phyloP scores from a whole-genome alignment of 2,113 vertebrate species.

The Ptilorrhoa leucosticta region DNA sequence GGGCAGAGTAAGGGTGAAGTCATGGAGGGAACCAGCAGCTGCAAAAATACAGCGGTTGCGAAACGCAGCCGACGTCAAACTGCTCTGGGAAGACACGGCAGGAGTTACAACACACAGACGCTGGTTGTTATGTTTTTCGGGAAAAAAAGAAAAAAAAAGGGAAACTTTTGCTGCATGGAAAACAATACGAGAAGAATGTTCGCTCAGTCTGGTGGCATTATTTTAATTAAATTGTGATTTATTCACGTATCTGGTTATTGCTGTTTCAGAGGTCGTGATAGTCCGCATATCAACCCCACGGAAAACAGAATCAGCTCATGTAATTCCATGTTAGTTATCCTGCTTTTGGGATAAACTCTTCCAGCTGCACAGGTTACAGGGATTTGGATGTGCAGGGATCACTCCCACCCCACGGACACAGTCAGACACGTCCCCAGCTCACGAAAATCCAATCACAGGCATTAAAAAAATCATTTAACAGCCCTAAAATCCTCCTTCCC shows the following conservation, averaged over 20 bases:
- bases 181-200: not conserved
- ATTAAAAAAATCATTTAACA: not conserved
- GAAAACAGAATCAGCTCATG: not conserved
- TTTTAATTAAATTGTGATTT: not conserved
- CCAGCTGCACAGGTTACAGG: not conserved
- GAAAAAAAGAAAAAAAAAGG: accelerated
- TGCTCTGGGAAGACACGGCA: not conserved
- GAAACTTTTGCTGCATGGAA: not conserved
- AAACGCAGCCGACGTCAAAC: not conserved
- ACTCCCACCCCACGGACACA: not conserved
- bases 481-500: not conserved
- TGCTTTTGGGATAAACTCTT: not conserved
- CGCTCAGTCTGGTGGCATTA: not conserved
- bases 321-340: not conserved
- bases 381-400: not conserved
- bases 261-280: accelerated
- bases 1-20: not conserved
- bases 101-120: not conserved
- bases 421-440: not conserved
- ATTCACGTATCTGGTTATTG: not conserved
- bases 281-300: accelerated
- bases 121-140: accelerated
- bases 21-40: not conserved
- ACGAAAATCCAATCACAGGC: accelerated
- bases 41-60: not conserved